Percentiles rank a stretch among this genome's conserved stretches.
phyloP scores from a whole-genome alignment of 2,797 vertebrate genomes.

The Epinephelus awoara region DNA sequence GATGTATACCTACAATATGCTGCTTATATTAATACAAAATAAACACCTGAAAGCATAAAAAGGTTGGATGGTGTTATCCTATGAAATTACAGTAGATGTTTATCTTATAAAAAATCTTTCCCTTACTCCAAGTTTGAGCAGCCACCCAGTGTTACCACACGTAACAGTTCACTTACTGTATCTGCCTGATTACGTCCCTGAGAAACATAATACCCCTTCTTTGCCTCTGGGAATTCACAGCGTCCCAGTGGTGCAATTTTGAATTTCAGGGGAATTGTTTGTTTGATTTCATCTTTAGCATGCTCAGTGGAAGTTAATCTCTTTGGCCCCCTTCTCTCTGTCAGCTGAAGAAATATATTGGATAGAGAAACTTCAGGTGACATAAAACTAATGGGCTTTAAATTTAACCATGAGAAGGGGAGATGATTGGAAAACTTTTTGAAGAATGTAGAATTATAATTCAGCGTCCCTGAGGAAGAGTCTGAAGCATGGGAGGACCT shows the following conservation, averaged over 20 bases:
- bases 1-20: neutral
- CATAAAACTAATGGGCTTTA: constrained; percentile 81
- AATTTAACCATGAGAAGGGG: constrained; percentile 78
- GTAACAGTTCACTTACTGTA: constrained; percentile 2
- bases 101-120: neutral
- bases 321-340: constrained; percentile 36
- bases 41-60: no score
- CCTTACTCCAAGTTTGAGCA: constrained; percentile 1
- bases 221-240: constrained; percentile 14
- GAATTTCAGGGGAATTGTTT: constrained; percentile 52
- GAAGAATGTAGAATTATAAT: constrained; percentile 76
- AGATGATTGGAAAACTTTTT: constrained; percentile 83
- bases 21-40: neutral
- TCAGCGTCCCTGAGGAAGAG: constrained; percentile 60
- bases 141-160: neutral
- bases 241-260: constrained; percentile 9
- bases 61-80: neutral
- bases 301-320: constrained; percentile 51
- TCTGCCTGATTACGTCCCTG: neutral
- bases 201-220: neutral
- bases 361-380: constrained; percentile 63
- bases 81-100: neutral
- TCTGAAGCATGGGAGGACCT: constrained; percentile 64
- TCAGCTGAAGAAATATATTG: constrained; percentile 58
- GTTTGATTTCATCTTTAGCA: constrained; percentile 51